Evolutionary conservation across 1,140 invertebrate species (phyloP).

Genomic region (Philopotamus ludificatus): DNA sequence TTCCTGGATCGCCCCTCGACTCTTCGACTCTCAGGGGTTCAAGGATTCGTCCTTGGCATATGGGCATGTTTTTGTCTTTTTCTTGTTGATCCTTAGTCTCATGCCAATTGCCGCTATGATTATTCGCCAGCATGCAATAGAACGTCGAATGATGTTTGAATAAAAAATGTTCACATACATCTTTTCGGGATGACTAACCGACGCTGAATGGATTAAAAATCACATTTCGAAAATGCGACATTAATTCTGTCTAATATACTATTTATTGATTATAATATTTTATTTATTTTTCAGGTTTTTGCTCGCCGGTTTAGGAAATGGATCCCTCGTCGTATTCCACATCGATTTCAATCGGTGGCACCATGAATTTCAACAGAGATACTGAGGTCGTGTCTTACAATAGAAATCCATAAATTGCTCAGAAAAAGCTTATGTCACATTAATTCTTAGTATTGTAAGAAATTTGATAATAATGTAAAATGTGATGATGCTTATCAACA

Average conservation of each 20-base stretch:
- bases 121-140: too few relatives aligned
- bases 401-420: constrained; percentile 29
- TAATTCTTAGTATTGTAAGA: constrained; percentile 32
- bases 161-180: not conserved
- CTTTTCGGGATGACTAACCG: not conserved
- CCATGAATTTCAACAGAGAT: constrained; percentile 94
- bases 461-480: constrained; percentile 37
- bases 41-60: too few relatives aligned
- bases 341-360: constrained; percentile 99
- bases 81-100: too few relatives aligned
- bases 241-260: too few relatives aligned
- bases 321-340: constrained; percentile 97
- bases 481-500: constrained; percentile 13
- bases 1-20: too few relatives aligned
- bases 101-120: too few relatives aligned
- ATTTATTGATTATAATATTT: too few relatives aligned
- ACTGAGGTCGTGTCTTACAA: constrained; percentile 54
- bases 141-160: not conserved
- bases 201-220: not conserved
- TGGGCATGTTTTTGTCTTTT: too few relatives aligned
- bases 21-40: too few relatives aligned
- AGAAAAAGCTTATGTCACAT: constrained; percentile 37
- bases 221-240: too few relatives aligned
- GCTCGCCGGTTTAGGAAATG: constrained; percentile 92
- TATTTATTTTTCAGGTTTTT: constrained; percentile 74